Evolutionary conservation across 2,888 invertebrate species (phyloP).

Genomic region (Polyploca ridens): DNA sequence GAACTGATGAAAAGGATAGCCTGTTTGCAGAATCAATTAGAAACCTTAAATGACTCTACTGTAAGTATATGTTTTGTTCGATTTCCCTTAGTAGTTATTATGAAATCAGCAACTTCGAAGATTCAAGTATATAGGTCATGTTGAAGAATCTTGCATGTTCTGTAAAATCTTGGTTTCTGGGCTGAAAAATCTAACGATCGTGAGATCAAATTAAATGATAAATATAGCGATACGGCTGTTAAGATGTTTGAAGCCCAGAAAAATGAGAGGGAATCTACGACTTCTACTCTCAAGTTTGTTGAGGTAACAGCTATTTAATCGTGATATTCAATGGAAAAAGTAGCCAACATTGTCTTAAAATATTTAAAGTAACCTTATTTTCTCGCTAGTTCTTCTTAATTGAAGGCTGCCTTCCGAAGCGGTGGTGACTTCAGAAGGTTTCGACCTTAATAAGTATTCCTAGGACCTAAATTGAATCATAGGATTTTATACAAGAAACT

Average conservation of each 20-base stretch:
- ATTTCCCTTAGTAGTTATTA: neutral
- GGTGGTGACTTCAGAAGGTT: too few species aligned
- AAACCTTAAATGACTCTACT: constrained; percentile 41
- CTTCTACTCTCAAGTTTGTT: neutral
- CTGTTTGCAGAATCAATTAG: constrained; percentile 57
- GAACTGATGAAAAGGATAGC: constrained; percentile 50
- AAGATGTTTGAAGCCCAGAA: neutral
- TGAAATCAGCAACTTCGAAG: neutral
- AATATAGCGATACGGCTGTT: constrained; percentile 11
- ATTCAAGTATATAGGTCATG: neutral
- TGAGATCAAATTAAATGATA: neutral
- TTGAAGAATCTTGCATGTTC: neutral
- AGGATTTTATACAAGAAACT: too few species aligned
- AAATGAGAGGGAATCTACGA: neutral
- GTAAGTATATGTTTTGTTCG: constrained; percentile 37
- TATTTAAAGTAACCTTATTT: too few species aligned
- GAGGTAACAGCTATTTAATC: neutral
- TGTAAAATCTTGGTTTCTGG: constrained; percentile 12
- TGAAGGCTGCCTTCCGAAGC: too few species aligned
- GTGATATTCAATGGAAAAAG: too few species aligned
- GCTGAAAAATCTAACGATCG: constrained; percentile 14
- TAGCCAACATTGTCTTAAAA: too few species aligned
- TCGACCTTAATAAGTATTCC: too few species aligned
- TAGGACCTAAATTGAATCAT: too few species aligned
- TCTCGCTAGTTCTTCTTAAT: too few species aligned